These are phyloP conservation scores for Gambusia affinis DNA, from an alignment of 2,113 vertebrate genomes.

Conservation along the genomic window DNA sequence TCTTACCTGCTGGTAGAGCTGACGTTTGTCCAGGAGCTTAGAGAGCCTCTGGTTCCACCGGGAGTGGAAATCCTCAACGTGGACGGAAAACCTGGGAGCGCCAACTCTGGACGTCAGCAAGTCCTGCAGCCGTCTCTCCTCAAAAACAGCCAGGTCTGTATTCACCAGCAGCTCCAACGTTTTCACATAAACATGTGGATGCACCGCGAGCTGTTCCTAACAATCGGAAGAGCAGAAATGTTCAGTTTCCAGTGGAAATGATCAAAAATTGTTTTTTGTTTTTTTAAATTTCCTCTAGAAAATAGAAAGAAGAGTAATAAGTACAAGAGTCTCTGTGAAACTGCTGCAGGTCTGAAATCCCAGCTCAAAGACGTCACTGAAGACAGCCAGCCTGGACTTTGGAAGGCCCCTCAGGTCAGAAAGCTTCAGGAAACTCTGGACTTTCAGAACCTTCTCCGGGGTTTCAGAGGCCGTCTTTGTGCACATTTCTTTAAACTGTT, in stretches of 20 bases:
- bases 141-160: slow-evolving; percentile 63
- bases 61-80: slow-evolving; percentile 37
- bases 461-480: neutral
- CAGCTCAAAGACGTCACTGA: neutral
- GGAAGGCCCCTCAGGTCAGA: slow-evolving; percentile 24
- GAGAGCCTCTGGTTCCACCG: slow-evolving; percentile 56
- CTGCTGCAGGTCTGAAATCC: neutral
- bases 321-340: slow-evolving; percentile 30
- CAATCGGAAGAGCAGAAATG: neutral
- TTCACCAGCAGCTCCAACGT: slow-evolving; percentile 57
- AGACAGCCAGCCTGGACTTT: neutral
- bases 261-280: too few relatives aligned
- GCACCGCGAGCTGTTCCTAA: slow-evolving; percentile 37
- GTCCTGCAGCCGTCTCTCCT: slow-evolving; percentile 71
- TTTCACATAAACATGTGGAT: slow-evolving; percentile 14
- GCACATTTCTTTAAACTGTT: slow-evolving; percentile 39
- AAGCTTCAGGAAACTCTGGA: slow-evolving; percentile 3
- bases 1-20: slow-evolving; percentile 67
- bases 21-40: slow-evolving; percentile 64
- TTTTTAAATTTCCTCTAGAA: neutral
- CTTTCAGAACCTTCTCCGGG: neutral
- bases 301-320: neutral
- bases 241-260: neutral
- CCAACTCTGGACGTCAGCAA: slow-evolving; percentile 53
- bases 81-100: slow-evolving; percentile 5